Conservation (phyloP, 2,113 vertebrate species). For the Tetraodon nigroviridis region DNA sequence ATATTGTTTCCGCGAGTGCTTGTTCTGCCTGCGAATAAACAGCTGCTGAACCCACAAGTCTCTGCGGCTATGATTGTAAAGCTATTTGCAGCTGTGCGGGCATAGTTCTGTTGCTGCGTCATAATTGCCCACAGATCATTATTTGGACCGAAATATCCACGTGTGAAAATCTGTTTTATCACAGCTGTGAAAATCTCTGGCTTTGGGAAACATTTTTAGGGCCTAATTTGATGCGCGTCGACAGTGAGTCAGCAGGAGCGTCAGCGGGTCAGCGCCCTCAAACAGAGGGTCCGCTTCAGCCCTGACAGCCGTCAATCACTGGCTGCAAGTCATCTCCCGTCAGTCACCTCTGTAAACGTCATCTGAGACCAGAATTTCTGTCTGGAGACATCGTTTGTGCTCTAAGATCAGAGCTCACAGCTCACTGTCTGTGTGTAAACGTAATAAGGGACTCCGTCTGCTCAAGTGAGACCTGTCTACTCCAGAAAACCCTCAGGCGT, state of each 20-base stretch:
- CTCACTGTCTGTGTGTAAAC: slow-evolving; percentile 1
- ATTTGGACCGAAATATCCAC: too few relatives aligned
- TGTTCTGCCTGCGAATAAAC: slow-evolving; percentile 30
- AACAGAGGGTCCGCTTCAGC: slow-evolving; percentile 29
- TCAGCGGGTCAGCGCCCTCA: slow-evolving; percentile 10
- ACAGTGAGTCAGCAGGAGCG: not conserved
- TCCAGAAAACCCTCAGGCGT: not conserved
- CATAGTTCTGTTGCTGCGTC: too few relatives aligned
- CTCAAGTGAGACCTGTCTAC: slow-evolving; percentile 9
- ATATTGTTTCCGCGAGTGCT: slow-evolving; percentile 26
- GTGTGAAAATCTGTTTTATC: too few relatives aligned
- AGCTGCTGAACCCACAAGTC: slow-evolving; percentile 14
- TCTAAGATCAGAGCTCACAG: slow-evolving; percentile 20
- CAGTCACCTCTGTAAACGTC: slow-evolving; percentile 47
- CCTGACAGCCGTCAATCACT: slow-evolving; percentile 58
- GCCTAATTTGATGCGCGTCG: too few relatives aligned
- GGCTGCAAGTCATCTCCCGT: slow-evolving; percentile 44
- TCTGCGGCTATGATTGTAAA: not conserved
- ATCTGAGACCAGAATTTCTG: slow-evolving; percentile 37
- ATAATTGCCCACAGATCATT: too few relatives aligned
- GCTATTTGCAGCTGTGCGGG: too few relatives aligned
- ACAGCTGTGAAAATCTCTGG: too few relatives aligned
- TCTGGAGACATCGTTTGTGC: slow-evolving; percentile 38
- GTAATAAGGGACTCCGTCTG: slow-evolving; percentile 21
- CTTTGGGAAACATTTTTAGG: too few relatives aligned